Evolutionary conservation across 2,113 vertebrate genomes (phyloP), one percentile per base, ranked within the genome.

Genomic region (Rhea americana): DNA sequence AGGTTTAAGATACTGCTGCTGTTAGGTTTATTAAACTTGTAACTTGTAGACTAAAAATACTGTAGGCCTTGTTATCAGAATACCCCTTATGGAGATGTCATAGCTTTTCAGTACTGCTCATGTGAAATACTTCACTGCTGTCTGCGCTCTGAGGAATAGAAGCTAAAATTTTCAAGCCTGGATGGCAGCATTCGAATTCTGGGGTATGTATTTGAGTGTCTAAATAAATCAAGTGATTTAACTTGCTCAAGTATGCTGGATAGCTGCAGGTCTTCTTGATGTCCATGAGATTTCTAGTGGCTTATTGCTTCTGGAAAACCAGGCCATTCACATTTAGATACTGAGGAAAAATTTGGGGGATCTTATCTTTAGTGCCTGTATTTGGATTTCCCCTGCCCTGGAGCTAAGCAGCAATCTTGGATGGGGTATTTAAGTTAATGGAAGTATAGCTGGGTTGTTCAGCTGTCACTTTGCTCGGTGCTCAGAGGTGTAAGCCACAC

Each of bases 61-160:
- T 3, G 5, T 30, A 17, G 74, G 24, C 35, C n/a, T 8, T 24
- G 25, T 37, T 35, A 21, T 11, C 24, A 18, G 65, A 43, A 30
- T 48, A 26, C 10, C 18, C 25, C 0, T 0, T 2, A 9, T 5
- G 51, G 47, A 51, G 37, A 41, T 0, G 2, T 13, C 58, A 41
- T 32, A 4, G 4, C 63, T 76, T 30, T n/a, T 62, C 24, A 2
- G n/a, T 70, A 5, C 66, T 56, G 30, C 56, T 77, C 22, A 1
- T 41, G 17, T n/a, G 4, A 24, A 25, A 43, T 7, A 18, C 25
- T 73, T 18, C 13, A 14, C 48, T 48, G 21, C 43, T 53, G 47
- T 35, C 2, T 0, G 13, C 62, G 47, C 65, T 93, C 26, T 41
- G 51, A 17, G 56, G 53, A 37, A 9, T 7, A 43, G 50, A 66